Conservation (phyloP, 1,140 invertebrate species). For the Gryllus bimaculatus region DNA sequence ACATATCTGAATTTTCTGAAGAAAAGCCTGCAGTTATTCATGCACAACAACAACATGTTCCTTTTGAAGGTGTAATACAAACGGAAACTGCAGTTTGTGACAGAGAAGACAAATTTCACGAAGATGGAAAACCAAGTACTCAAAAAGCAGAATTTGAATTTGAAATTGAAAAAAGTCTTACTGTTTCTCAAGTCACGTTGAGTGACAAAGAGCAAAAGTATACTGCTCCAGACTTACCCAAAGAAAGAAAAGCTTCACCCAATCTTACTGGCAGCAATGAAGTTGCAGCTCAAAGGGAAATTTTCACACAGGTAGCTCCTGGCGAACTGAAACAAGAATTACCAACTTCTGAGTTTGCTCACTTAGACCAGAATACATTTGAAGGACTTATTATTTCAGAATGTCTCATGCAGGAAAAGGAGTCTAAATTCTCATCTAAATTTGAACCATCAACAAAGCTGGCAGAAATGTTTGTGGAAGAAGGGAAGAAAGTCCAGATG, state of each 20-base stretch:
- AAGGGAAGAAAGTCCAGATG: slow-evolving; percentile 31
- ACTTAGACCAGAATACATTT: slow-evolving; percentile 26
- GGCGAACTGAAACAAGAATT: slow-evolving; percentile 23
- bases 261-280: slow-evolving; percentile 30
- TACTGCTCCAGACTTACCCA: slow-evolving; percentile 25
- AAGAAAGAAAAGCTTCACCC: slow-evolving; percentile 29
- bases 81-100: slow-evolving; percentile 33
- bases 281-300: slow-evolving; percentile 30
- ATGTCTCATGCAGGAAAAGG: slow-evolving; percentile 35
- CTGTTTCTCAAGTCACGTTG: slow-evolving; percentile 39
- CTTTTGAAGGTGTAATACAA: slow-evolving; percentile 27
- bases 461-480: slow-evolving; percentile 32
- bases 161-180: slow-evolving; percentile 38
- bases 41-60: slow-evolving; percentile 12
- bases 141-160: slow-evolving; percentile 37
- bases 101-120: slow-evolving; percentile 40
- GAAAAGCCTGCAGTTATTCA: slow-evolving; percentile 16
- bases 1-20: not conserved
- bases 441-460: slow-evolving; percentile 30
- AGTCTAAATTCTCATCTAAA: slow-evolving; percentile 32
- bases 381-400: slow-evolving; percentile 34
- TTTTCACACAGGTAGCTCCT: slow-evolving; percentile 24
- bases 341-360: slow-evolving; percentile 26
- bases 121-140: slow-evolving; percentile 30
- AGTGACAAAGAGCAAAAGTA: slow-evolving; percentile 39